Evolutionary conservation across 1,140 invertebrate species (phyloP).

Genomic region (Lordiphosa clarofinis): DNA sequence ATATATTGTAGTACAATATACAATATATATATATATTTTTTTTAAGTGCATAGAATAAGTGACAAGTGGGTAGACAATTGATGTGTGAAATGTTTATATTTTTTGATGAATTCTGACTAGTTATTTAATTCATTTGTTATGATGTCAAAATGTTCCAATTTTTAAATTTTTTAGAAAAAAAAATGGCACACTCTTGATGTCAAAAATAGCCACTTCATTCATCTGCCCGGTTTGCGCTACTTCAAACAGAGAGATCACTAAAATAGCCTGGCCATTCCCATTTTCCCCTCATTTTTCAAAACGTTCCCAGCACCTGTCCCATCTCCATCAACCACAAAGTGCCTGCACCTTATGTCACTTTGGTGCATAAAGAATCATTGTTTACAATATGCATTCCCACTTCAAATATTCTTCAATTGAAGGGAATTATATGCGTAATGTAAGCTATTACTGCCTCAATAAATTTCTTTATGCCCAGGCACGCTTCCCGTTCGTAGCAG

Average conservation of each 20-base stretch:
- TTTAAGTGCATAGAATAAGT: constrained; percentile 6
- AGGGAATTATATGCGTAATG: constrained; percentile 15
- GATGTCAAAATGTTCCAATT: constrained; percentile 20
- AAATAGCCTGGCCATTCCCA: constrained; percentile 6
- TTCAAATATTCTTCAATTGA: no score
- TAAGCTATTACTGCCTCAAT: constrained; percentile 43
- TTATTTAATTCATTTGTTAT: constrained; percentile 32
- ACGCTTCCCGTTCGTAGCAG: constrained; percentile 21
- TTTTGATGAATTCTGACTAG: constrained; percentile 6
- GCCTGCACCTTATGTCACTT: constrained; percentile 22
- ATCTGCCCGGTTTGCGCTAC: constrained; percentile 45
- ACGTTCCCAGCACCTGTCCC: constrained; percentile 32
- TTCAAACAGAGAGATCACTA: constrained; percentile 11
- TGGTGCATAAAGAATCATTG: constrained; percentile 8
- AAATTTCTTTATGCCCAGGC: constrained; percentile 47
- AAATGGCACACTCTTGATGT: constrained; percentile 40
- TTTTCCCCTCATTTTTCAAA: constrained; percentile 3
- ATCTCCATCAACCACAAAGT: constrained; percentile 27
- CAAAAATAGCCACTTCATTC: constrained; percentile 49
- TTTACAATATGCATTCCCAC: constrained; percentile 36
- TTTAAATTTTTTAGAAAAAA: constrained; percentile 10
- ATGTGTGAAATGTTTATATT: constrained; percentile 5
- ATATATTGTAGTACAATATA: constrained; percentile 14
- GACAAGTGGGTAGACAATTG: constrained; percentile 16
- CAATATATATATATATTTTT: background rate